Percentiles rank a stretch among this genome's conserved stretches.
Evolutionary conservation across 1,140 invertebrate species (phyloP).

Genomic region (Drosophila micromelanica): DNA sequence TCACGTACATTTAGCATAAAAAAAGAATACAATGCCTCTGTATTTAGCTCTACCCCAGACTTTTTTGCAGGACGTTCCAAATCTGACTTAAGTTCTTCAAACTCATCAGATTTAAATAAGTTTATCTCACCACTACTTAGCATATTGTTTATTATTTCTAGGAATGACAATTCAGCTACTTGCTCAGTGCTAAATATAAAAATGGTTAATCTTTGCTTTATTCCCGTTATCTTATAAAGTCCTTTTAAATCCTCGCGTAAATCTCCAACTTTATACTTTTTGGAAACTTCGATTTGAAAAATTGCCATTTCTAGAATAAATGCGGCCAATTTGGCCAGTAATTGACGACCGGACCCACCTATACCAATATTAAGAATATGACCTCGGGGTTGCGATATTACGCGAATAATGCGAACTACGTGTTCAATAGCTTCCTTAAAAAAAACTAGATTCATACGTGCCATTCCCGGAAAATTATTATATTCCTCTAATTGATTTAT

Average conservation of each 20-base stretch:
- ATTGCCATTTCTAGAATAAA: conserved; percentile 91
- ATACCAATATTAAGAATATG: conserved; percentile 93
- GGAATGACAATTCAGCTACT: no score
- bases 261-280: conserved; percentile 90
- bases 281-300: conserved; percentile 92
- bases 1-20: conserved; percentile 90
- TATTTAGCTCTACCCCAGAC: no score
- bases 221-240: conserved; percentile 89
- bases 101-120: no score
- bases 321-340: conserved; percentile 89
- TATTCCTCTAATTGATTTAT: conserved; percentile 90
- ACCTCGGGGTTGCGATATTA: conserved; percentile 92
- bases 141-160: no score
- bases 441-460: conserved; percentile 91
- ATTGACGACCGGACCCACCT: conserved; percentile 94
- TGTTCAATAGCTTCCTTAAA: conserved; percentile 94
- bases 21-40: conserved; percentile 83
- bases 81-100: no score
- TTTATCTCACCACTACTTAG: no score
- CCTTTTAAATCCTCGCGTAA: conserved; percentile 94
- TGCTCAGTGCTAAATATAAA: no score
- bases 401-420: conserved; percentile 91
- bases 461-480: conserved; percentile 90
- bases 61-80: no score
- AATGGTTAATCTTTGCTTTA: conserved; percentile 62